Evolutionary conservation across 2,888 invertebrate species (phyloP), one percentile per base, ranked within the genome.

Genomic region (Biston betularia): DNA sequence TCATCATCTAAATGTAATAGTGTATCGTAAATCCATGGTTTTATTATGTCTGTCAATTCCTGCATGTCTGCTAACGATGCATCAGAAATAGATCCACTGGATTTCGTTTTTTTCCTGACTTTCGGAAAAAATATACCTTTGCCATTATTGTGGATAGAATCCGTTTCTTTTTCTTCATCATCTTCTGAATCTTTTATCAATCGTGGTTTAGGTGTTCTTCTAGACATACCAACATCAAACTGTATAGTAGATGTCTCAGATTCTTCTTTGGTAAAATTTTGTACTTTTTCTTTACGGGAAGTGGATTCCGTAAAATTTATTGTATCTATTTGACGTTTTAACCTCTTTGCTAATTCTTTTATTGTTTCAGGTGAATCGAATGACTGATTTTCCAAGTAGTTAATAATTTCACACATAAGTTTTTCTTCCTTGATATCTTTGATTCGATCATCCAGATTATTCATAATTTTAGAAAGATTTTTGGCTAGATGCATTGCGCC

Each of bases 251-350:
- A 63, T 63, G 15, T 35, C n/a, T 33, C 68, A 40, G 5, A 9
- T 15, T 38, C 15, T 15, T 8, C 48, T 57, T 42, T 69, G 12
- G 72, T 73, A 14, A 58, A 44, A 65, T 76, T 69, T 14, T 59
- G 58, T 42, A 8, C 33, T n/a, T 49, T 57, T 10, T 60, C 60
- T 52, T 67, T 70, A 45, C 46, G 64, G 0, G 79, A 77, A 24
- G 79, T 78, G 14, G 79, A 79, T 35, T 74, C 71, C 62, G 71
- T 64, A 35, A 72, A 60, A 11, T 60, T 48, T 42, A 70, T 38
- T 24, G 55, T 63, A 35, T 64, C 64, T 10, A 79, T 52, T 48
- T 53, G 72, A 48, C 61, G 59, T 35, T 64, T 59, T 24, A 79
- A 64, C 55, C 71, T 12, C 14, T 65, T 66, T 14, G 63, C 67